phyloP scores from a whole-genome alignment of 2,797 vertebrate species.

The Cheirogaleus major region DNA sequence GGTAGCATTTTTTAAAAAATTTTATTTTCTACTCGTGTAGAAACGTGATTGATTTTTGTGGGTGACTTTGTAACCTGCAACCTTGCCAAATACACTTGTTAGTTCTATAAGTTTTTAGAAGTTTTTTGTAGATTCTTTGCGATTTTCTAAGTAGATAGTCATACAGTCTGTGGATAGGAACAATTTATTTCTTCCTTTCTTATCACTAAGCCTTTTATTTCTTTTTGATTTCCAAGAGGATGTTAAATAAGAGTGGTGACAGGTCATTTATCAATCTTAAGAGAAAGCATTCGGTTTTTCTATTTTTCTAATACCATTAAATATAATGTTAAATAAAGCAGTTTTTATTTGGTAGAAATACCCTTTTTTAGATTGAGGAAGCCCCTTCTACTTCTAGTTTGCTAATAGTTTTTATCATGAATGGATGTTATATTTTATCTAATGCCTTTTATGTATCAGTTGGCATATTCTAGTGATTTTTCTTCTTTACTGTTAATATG shows the following conservation, averaged over 20 bases:
- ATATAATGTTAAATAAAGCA: neutral
- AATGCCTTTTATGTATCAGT: neutral
- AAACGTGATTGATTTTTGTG: neutral
- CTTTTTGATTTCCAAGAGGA: neutral
- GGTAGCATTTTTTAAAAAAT: neutral
- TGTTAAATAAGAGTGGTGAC: neutral
- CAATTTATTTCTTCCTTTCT: neutral
- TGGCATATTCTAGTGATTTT: neutral
- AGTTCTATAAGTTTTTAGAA: neutral
- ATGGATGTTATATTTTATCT: neutral
- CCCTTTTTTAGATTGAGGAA: neutral
- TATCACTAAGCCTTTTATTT: neutral
- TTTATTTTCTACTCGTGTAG: neutral
- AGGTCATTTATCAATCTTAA: neutral
- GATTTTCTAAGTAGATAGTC: slow-evolving; percentile 12
- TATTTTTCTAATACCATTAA: neutral
- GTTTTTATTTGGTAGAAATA: neutral
- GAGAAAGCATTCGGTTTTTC: neutral
- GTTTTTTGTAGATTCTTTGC: neutral
- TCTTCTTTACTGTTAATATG: neutral
- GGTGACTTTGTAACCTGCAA: neutral
- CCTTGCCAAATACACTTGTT: neutral
- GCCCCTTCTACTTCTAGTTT: neutral
- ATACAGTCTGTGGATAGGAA: neutral
- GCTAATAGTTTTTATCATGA: slow-evolving; percentile 17